Evolutionary conservation across 2,888 invertebrate species (phyloP).

Genomic region (Erebia palarica): DNA sequence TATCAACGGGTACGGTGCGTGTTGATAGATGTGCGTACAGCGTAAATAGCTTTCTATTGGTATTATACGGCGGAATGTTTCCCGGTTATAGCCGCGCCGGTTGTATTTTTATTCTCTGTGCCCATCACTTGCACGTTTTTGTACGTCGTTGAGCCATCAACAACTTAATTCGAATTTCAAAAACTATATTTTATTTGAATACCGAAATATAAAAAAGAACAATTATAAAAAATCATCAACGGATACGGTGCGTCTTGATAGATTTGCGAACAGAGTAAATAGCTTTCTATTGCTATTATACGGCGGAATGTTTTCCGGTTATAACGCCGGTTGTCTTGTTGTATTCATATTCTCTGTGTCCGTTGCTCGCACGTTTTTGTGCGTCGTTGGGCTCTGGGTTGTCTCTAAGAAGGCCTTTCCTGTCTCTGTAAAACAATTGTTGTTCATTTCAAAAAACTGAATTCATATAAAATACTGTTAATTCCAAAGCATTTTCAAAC

Average conservation of each 20-base stretch:
- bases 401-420: slow-evolving; percentile 69
- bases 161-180: too few relatives aligned
- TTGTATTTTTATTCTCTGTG: slow-evolving; percentile 72
- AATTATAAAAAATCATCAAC: not conserved
- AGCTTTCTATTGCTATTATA: slow-evolving; percentile 47
- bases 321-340: slow-evolving; percentile 74
- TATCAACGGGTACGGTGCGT: too few relatives aligned
- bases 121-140: slow-evolving; percentile 59
- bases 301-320: slow-evolving; percentile 76
- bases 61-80: slow-evolving; percentile 74
- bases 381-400: slow-evolving; percentile 54
- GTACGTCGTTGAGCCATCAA: slow-evolving; percentile 45
- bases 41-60: slow-evolving; percentile 9
- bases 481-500: not conserved
- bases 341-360: slow-evolving; percentile 72
- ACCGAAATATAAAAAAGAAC: too few relatives aligned
- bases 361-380: slow-evolving; percentile 58
- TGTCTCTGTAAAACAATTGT: slow-evolving; percentile 62
- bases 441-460: not conserved
- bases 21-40: not conserved
- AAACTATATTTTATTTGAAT: too few relatives aligned
- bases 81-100: slow-evolving; percentile 73
- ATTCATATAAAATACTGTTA: not conserved
- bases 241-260: not conserved
- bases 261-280: not conserved